These are phyloP conservation scores for Callopanchax toddi DNA, from an alignment of 2,113 vertebrate genomes.

Conservation along the genomic window DNA sequence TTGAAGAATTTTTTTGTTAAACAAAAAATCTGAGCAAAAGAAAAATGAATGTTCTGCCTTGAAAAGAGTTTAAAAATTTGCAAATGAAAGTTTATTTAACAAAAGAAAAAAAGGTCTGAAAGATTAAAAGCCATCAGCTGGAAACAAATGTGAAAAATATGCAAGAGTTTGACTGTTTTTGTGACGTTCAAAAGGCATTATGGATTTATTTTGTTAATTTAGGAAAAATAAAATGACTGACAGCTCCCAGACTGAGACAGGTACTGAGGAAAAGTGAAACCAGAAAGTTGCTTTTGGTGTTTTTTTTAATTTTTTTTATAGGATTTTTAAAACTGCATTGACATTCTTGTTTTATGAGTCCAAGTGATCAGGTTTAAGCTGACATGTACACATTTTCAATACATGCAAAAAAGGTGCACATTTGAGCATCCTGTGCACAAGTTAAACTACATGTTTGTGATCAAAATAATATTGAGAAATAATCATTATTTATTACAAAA, in stretches of 20 bases:
- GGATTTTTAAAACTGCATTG: background rate
- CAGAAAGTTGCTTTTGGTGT: background rate
- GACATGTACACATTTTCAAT: too few relatives aligned
- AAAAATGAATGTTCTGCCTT: background rate
- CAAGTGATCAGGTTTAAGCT: background rate
- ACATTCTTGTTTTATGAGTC: conserved; percentile 21
- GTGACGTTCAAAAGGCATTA: background rate
- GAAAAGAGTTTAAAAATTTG: too few relatives aligned
- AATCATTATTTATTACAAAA: too few relatives aligned
- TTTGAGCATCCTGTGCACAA: background rate
- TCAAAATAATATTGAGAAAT: too few relatives aligned
- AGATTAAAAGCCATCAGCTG: background rate
- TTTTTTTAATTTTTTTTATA: too few relatives aligned
- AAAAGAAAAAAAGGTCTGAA: background rate
- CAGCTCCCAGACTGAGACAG: background rate
- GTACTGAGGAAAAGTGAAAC: conserved; percentile 4
- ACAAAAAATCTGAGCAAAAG: too few relatives aligned
- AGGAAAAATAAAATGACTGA: background rate
- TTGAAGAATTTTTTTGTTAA: background rate
- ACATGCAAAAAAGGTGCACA: background rate
- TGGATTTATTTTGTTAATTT: conserved; percentile 17
- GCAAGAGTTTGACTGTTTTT: background rate
- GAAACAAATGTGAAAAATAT: too few relatives aligned
- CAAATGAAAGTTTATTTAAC: too few relatives aligned
- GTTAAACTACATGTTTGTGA: background rate